These are phyloP conservation scores for Epizoanthus rinbou DNA, from an alignment of 92 coral and sea anemone genomes.

Conservation along the genomic window DNA sequence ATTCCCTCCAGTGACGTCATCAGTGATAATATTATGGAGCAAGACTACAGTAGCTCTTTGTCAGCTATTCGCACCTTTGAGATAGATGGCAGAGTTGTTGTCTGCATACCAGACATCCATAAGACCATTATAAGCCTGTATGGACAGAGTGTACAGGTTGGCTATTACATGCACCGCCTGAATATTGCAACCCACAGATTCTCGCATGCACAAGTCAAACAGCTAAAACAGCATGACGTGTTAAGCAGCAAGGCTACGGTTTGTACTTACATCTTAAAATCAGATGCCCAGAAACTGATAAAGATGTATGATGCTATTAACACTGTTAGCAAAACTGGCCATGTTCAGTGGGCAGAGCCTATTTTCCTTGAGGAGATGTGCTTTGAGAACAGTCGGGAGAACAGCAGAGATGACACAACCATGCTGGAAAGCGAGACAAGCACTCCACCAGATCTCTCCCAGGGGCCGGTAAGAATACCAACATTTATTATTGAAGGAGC, in stretches of 20 bases:
- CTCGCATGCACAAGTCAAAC: constrained; percentile 63
- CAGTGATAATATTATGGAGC: not conserved
- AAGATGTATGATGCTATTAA: constrained; percentile 65
- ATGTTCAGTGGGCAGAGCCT: constrained; percentile 70
- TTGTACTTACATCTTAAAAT: constrained; percentile 79
- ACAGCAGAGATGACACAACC: constrained; percentile 7
- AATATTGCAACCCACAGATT: constrained; percentile 73
- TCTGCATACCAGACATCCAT: constrained; percentile 86
- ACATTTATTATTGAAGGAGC: constrained; percentile 64
- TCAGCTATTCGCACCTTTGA: constrained; percentile 66
- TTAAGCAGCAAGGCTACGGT: constrained; percentile 81
- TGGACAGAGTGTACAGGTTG: constrained; percentile 86
- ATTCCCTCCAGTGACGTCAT: not conserved
- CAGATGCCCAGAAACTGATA: constrained; percentile 77
- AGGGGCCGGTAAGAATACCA: constrained; percentile 54
- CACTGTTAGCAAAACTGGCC: constrained; percentile 55
- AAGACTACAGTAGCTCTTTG: not conserved
- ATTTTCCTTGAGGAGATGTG: constrained; percentile 55
- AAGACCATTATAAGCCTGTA: constrained; percentile 73
- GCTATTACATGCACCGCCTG: constrained; percentile 74
- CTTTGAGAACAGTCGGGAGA: constrained; percentile 8
- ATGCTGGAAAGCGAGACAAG: not conserved
- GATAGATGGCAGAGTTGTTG: constrained; percentile 66
- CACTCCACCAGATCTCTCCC: not conserved
- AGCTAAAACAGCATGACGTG: constrained; percentile 70